Conservation (phyloP, 2,888 invertebrate species). For the Chrysodeixis includens region DNA sequence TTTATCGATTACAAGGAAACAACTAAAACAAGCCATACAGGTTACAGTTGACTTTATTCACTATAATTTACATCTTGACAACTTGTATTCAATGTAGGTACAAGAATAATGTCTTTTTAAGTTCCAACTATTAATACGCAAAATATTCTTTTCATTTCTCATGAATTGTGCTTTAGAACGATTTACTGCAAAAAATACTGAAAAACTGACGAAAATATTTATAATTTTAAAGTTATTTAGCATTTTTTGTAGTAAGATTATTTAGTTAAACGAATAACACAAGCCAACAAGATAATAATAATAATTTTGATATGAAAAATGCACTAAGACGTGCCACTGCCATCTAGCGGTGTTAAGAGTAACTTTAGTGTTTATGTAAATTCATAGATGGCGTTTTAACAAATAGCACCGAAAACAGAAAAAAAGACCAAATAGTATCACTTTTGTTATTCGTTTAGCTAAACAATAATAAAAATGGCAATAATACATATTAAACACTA, state of each 20-base stretch:
- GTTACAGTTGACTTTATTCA: constrained; percentile 51
- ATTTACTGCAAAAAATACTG: background rate
- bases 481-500: constrained; percentile 23
- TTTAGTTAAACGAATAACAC: constrained; percentile 16
- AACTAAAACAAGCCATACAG: constrained; percentile 15
- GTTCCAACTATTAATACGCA: constrained; percentile 49
- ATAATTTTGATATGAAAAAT: background rate
- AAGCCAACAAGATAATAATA: background rate
- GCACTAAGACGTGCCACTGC: background rate
- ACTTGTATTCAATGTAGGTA: constrained; percentile 61
- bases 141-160: constrained; percentile 38
- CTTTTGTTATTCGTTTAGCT: constrained; percentile 16
- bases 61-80: constrained; percentile 54
- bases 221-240: background rate
- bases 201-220: background rate
- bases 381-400: background rate
- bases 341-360: background rate
- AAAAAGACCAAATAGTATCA: background rate
- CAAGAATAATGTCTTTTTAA: constrained; percentile 64
- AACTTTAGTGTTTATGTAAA: background rate
- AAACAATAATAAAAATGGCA: constrained; percentile 24
- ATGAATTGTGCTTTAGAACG: constrained; percentile 45
- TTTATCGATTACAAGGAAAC: background rate
- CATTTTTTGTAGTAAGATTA: background rate
- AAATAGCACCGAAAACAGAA: background rate